Percentiles rank a stretch among this genome's conserved stretches.
Evolutionary conservation across 2,113 vertebrate species (phyloP).

Genomic region (Pedetes capensis): DNA sequence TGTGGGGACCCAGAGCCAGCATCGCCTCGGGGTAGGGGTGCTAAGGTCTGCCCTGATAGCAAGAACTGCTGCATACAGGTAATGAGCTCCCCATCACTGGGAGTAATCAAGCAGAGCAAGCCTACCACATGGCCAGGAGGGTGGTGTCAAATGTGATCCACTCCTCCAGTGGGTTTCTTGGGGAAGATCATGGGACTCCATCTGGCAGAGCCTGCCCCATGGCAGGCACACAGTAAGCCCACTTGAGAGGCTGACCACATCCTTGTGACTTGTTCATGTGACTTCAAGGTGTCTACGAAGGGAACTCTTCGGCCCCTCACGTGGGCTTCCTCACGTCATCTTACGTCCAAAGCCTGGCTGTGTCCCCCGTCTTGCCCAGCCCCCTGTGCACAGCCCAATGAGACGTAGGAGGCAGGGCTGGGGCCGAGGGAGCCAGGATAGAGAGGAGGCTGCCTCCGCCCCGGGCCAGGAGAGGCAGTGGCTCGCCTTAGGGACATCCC

Average conservation of each 20-base stretch:
- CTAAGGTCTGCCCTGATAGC: fast-evolving
- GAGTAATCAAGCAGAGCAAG: neutral
- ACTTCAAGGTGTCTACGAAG: neutral
- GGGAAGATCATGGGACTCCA: neutral
- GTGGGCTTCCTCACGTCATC: too few relatives aligned
- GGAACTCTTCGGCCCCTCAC: neutral
- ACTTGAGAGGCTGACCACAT: too few relatives aligned
- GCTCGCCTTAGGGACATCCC: neutral
- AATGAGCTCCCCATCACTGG: neutral
- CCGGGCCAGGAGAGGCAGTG: fast-evolving
- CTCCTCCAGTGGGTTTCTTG: neutral
- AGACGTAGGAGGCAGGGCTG: fast-evolving
- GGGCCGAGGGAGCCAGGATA: too few relatives aligned
- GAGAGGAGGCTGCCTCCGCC: neutral
- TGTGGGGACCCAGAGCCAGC: fast-evolving
- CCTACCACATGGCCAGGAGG: neutral
- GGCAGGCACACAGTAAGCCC: fast-evolving
- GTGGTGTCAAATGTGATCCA: neutral
- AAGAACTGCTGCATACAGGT: fast-evolving
- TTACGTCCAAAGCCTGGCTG: fast-evolving
- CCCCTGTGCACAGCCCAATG: fast-evolving
- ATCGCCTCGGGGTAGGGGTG: too few relatives aligned
- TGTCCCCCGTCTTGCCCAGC: fast-evolving
- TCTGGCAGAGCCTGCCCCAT: neutral
- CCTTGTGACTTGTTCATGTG: fast-evolving